phyloP scores from a whole-genome alignment of 2,888 invertebrate genomes.

The Prosapia bicincta region DNA sequence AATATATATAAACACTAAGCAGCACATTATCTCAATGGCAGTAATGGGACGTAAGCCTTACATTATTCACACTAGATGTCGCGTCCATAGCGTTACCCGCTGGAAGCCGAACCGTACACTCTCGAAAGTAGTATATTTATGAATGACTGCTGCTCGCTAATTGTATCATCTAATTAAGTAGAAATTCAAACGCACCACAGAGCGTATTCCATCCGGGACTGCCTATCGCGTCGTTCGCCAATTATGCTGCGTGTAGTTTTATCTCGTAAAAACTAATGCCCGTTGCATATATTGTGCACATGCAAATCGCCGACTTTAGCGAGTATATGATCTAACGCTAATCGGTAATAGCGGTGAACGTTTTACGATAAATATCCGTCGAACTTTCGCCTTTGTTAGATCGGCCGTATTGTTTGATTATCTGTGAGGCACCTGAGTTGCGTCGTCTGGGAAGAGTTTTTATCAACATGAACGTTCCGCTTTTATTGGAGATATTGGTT shows the following conservation, averaged over 20 bases:
- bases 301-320: constrained; percentile 12
- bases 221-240: background rate
- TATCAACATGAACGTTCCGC: no score
- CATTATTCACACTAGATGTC: background rate
- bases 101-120: background rate
- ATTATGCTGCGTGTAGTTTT: constrained; percentile 17
- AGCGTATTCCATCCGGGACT: background rate
- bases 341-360: background rate
- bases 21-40: no score
- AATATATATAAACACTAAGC: no score
- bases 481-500: no score
- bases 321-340: background rate
- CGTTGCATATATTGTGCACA: constrained; percentile 15
- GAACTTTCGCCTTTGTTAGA: background rate
- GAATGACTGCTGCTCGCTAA: background rate
- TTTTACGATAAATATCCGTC: background rate
- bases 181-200: background rate
- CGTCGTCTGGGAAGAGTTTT: background rate
- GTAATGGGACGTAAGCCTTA: background rate
- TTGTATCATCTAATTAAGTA: background rate
- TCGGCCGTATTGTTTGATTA: background rate
- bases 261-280: constrained; percentile 21
- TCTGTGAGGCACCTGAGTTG: background rate
- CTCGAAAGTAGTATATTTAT: background rate
- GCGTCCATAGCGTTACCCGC: background rate